A percentile compares a stretch with the other conserved stretches of the same genome.
phyloP scores from a whole-genome alignment of 2,888 invertebrate genomes.

The Phyllotreta striolata region DNA sequence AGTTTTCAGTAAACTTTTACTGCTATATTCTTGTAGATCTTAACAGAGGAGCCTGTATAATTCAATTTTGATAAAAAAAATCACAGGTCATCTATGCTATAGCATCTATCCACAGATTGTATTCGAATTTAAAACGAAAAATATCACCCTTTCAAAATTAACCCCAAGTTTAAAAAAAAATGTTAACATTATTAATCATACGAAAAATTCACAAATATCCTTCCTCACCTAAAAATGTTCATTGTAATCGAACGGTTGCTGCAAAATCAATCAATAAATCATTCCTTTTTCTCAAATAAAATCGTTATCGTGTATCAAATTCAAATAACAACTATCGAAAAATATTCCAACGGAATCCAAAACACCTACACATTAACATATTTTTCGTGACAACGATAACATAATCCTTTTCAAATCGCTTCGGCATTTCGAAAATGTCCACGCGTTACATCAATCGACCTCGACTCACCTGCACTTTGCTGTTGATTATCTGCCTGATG shows the following conservation, averaged over 20 bases:
- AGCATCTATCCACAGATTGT: no score
- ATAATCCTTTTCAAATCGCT: neutral
- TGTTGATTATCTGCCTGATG: constrained; percentile 78
- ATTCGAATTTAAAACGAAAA: no score
- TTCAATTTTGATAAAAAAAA: no score
- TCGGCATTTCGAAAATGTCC: neutral
- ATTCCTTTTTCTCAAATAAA: neutral
- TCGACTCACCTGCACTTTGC: constrained; percentile 70
- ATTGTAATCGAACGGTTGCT: constrained; percentile 26
- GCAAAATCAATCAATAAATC: constrained; percentile 23
- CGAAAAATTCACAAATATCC: neutral
- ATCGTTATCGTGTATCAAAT: no score
- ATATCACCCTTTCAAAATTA: neutral
- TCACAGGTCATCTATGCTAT: no score
- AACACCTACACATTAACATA: no score
- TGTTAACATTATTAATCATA: constrained; percentile 5
- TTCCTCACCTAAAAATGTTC: constrained; percentile 32
- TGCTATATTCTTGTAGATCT: no score
- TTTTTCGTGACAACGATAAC: no score
- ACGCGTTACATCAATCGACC: neutral
- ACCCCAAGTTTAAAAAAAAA: constrained; percentile 3
- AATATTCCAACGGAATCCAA: no score
- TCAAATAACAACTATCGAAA: no score
- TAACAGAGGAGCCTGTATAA: no score
- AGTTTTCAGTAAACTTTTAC: no score